Evolutionary conservation across 2,113 vertebrate genomes (phyloP), one percentile per base, ranked within the genome.

Genomic region (Scalopus aquaticus): DNA sequence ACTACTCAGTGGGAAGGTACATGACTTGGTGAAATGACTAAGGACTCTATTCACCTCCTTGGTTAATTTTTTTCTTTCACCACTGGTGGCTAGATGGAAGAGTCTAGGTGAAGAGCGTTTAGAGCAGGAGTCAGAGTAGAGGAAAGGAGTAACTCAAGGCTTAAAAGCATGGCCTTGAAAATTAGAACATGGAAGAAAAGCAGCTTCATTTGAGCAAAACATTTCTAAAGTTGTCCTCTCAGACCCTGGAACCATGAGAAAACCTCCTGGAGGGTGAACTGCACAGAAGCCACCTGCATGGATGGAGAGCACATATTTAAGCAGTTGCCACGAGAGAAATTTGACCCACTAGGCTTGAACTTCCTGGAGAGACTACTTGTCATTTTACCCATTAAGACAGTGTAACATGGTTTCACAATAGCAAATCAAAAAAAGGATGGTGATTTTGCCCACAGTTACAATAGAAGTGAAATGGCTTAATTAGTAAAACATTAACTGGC

Each of bases 401-500:
- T 86, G 90, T 95, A 76, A 94, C 87, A 93, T 0, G 51, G 0
- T 70, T 94, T 78, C 39, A 81, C 93, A 94, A 90, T 91, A 97
- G 97, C 35, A 60, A 93, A 91, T 67, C 39, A 95, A 96, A 98
- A 89, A 78, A 60, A 94, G 83, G 28, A 95, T 88, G 95, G 60
- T 64, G 0, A 78, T 20, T 51, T 93, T 96, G 67, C 85, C 78
- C 80, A 42, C 90, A 90, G 60, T 91, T 95, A 97, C 26, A 93
- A 95, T 97, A 95, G 93, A 96, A 97, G 56, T 9, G 70, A 83
- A 84, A 96, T 93, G 85, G 95, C 93, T 97, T 91, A 97, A 97
- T 95, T 93, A 89, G 10, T 44, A 60, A 97, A 97, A 97, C 97
- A 97, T 98, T 97, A 96, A 96, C 91, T 97, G 96, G 90, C 95